These are phyloP conservation scores for Ameiurus melas DNA, from an alignment of 2,113 vertebrate species.

Conservation along the genomic window DNA sequence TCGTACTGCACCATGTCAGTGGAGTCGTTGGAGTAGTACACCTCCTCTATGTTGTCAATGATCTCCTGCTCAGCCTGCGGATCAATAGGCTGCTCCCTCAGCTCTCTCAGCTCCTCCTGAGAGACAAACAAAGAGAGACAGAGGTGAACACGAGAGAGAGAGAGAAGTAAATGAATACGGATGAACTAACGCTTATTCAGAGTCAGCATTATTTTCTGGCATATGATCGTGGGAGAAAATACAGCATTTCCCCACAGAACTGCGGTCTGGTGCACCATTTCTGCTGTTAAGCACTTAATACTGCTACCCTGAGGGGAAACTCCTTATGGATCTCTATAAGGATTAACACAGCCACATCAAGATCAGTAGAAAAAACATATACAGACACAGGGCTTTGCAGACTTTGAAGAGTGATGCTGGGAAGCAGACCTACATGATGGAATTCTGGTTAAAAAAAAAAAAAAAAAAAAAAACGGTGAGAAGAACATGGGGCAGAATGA, in stretches of 20 bases:
- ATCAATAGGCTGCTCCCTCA: conserved; percentile 88
- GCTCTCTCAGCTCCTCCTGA: conserved; percentile 90
- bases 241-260: neutral
- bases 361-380: conserved; percentile 38
- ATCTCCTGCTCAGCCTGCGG: conserved; percentile 95
- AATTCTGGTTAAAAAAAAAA: conserved; percentile 26
- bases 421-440: conserved; percentile 42
- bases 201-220: conserved; percentile 10
- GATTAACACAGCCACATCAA: conserved; percentile 42
- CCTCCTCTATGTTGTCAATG: conserved; percentile 93
- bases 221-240: neutral
- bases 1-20: conserved; percentile 96
- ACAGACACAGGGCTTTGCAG: conserved; percentile 13
- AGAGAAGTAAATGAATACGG: neutral
- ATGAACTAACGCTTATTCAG: neutral
- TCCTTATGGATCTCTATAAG: conserved; percentile 41
- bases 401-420: conserved; percentile 40
- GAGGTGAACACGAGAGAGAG: neutral
- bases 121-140: conserved; percentile 2
- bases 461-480: conserved; percentile 2
- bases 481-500: neutral
- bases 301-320: conserved; percentile 28
- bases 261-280: conserved; percentile 6
- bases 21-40: conserved; percentile 94
- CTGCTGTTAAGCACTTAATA: conserved; percentile 41